A percentile compares a stretch with the other conserved stretches of the same genome.
Conservation (phyloP, 2,113 vertebrate genomes). For the Struthidea cinerea region DNA sequence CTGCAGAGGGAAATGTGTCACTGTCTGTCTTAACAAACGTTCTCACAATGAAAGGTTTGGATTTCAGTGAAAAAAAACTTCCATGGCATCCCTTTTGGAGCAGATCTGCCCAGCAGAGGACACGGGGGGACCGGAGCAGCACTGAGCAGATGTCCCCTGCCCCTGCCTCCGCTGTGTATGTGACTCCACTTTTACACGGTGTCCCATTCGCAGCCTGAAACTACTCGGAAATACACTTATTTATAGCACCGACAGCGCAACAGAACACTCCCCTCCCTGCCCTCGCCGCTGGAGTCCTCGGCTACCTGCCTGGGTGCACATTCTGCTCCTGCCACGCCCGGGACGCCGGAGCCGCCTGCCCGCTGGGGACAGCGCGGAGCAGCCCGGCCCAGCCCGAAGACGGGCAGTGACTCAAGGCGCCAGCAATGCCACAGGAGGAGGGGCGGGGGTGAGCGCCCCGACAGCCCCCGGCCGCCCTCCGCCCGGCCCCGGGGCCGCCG, state of each 20-base stretch:
- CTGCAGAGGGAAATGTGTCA: background rate
- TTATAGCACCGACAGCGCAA: background rate
- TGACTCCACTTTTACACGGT: background rate
- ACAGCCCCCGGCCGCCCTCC: fast-evolving
- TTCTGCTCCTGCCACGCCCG: background rate
- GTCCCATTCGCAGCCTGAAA: background rate
- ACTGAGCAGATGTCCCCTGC: fast-evolving
- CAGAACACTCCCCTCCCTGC: background rate
- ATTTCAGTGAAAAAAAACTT: background rate
- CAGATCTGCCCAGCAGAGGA: background rate
- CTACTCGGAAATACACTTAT: background rate
- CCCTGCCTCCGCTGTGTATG: fast-evolving
- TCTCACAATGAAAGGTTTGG: fast-evolving
- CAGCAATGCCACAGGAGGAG: fast-evolving
- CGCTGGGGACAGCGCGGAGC: background rate
- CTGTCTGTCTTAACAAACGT: fast-evolving
- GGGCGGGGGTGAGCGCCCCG: background rate
- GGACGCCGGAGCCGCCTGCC: background rate
- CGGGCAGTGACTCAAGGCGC: fast-evolving
- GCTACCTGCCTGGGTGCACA: fast-evolving
- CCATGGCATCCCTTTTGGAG: fast-evolving
- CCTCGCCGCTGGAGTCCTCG: background rate
- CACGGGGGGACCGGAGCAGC: fast-evolving
- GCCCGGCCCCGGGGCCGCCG: fast-evolving
- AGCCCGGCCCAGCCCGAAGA: background rate